Conservation (phyloP, 2,797 vertebrate species). For the Lemur catta region DNA sequence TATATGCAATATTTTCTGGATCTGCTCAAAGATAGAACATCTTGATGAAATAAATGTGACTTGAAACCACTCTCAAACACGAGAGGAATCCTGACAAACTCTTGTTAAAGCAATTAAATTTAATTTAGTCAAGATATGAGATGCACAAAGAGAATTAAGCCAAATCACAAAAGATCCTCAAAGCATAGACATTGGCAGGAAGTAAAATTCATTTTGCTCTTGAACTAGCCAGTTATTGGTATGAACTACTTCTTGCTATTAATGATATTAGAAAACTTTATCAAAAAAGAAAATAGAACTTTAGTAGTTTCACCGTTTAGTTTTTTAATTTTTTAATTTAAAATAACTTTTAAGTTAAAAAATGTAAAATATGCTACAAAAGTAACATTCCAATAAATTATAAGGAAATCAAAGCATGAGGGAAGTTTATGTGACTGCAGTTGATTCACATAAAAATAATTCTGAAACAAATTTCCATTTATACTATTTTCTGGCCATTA, state of each 20-base stretch:
- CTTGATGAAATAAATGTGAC: background rate
- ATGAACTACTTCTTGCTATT: background rate
- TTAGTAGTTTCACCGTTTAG: background rate
- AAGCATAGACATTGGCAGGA: background rate
- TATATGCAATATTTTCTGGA: background rate
- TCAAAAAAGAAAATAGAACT: background rate
- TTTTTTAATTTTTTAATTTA: background rate
- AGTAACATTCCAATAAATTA: background rate
- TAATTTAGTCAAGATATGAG: background rate
- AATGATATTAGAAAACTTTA: background rate
- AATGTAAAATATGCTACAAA: background rate
- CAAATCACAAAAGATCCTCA: background rate
- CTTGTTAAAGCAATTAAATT: slow-evolving; percentile 35
- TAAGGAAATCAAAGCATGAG: background rate
- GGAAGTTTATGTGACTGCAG: background rate
- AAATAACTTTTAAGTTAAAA: background rate
- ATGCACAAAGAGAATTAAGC: background rate
- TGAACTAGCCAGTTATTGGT: background rate
- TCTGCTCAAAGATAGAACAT: background rate
- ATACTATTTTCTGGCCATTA: background rate
- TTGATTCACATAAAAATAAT: background rate
- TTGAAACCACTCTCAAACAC: background rate
- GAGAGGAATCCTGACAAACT: background rate
- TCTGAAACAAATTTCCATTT: background rate
- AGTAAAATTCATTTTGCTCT: background rate